Conservation (phyloP, 2,113 vertebrate species). For the Fukomys damarensis region DNA sequence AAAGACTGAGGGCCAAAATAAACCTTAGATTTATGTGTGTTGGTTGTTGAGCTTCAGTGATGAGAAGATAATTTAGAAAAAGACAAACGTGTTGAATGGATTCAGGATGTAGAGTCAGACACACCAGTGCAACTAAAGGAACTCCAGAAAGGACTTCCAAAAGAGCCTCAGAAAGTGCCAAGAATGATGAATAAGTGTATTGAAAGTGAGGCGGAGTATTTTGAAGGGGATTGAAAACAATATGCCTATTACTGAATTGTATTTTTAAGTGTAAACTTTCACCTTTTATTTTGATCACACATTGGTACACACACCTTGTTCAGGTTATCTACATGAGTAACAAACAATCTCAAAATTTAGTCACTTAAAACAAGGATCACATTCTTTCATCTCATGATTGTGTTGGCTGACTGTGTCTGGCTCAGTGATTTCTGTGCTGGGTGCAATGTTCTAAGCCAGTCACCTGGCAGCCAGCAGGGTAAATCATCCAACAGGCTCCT, state of each 20-base stretch:
- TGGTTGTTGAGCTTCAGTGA: not conserved
- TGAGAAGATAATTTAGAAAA: not conserved
- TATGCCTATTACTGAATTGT: not conserved
- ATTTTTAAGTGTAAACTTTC: not conserved
- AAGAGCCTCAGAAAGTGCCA: not conserved
- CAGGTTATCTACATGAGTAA: not conserved
- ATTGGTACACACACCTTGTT: not conserved
- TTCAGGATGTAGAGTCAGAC: not conserved
- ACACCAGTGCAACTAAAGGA: not conserved
- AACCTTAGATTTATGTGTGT: not conserved
- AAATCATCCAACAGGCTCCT: not conserved
- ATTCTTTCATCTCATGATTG: not conserved
- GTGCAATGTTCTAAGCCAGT: not conserved
- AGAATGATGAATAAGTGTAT: not conserved
- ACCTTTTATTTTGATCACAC: not conserved
- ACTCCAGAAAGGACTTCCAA: not conserved
- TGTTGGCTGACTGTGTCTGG: not conserved
- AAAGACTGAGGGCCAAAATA: not conserved
- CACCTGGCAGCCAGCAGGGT: not conserved
- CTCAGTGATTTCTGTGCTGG: not conserved
- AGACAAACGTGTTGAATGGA: not conserved
- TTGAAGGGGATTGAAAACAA: not conserved
- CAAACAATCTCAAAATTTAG: not conserved
- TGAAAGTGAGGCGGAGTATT: not conserved
- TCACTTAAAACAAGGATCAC: not conserved